phyloP scores from a whole-genome alignment of 2,113 vertebrate species.

The Junco hyemalis region DNA sequence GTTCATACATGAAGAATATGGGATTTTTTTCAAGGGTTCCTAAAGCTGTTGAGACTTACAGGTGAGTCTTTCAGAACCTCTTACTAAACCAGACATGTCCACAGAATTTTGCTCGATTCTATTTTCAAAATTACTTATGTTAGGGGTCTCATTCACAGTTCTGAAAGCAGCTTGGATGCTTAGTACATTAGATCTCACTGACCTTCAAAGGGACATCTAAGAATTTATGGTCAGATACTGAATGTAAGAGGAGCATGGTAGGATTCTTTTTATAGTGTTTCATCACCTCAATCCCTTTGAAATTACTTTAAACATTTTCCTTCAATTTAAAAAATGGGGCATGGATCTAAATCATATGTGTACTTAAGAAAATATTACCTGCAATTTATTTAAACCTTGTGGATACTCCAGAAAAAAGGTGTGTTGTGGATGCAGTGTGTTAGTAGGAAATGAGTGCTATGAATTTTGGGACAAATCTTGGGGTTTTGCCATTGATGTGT shows the following conservation, averaged over 20 bases:
- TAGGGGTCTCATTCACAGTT: slow-evolving; percentile 25
- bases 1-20: background rate
- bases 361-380: slow-evolving; percentile 31
- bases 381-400: slow-evolving; percentile 36
- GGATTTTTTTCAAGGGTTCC: background rate
- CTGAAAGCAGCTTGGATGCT: slow-evolving; percentile 23
- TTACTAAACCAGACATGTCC: background rate
- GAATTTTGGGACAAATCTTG: background rate
- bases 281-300: slow-evolving; percentile 1
- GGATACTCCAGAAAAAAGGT: background rate
- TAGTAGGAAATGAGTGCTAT: background rate
- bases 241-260: background rate
- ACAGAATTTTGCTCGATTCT: background rate
- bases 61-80: background rate
- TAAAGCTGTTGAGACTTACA: background rate
- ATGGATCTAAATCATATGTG: background rate
- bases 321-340: slow-evolving; percentile 32
- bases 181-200: slow-evolving; percentile 32
- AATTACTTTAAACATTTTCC: slow-evolving; percentile 43
- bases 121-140: slow-evolving; percentile 18
- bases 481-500: background rate
- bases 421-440: background rate
- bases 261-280: background rate
- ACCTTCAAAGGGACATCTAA: slow-evolving; percentile 46
- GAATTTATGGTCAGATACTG: slow-evolving; percentile 3